phyloP scores from a whole-genome alignment of 2,797 vertebrate species.

The Heteromormyrus szaboi region DNA sequence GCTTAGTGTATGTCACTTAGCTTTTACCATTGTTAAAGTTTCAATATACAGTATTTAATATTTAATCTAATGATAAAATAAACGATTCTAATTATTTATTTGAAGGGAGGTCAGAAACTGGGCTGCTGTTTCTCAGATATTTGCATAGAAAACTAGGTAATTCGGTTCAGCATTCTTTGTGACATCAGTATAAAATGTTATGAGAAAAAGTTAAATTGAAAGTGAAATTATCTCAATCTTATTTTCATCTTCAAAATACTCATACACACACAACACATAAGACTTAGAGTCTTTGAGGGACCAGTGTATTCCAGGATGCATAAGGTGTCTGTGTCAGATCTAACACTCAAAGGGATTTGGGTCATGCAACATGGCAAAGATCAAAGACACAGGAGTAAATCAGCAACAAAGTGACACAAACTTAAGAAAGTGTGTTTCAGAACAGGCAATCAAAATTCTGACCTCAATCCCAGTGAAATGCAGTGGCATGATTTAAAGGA shows the following conservation, averaged over 20 bases:
- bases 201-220: background rate
- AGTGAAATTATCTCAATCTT: background rate
- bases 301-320: background rate
- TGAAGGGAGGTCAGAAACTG: background rate
- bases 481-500: background rate
- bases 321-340: background rate
- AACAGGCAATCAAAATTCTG: background rate
- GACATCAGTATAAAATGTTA: background rate
- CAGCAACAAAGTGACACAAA: background rate
- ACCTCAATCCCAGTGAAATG: background rate
- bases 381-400: background rate
- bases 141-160: background rate
- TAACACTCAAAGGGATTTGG: background rate
- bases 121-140: background rate
- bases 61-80: background rate
- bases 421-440: background rate
- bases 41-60: background rate
- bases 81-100: background rate
- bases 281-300: background rate
- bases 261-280: background rate
- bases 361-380: background rate
- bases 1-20: background rate
- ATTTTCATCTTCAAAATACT: background rate
- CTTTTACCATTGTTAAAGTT: background rate
- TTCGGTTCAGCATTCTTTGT: background rate